A percentile compares a stretch with the other conserved stretches of the same genome.
These are phyloP conservation scores for Apis dorsata DNA, from an alignment of 1,140 invertebrate genomes.

Conservation along the genomic window DNA sequence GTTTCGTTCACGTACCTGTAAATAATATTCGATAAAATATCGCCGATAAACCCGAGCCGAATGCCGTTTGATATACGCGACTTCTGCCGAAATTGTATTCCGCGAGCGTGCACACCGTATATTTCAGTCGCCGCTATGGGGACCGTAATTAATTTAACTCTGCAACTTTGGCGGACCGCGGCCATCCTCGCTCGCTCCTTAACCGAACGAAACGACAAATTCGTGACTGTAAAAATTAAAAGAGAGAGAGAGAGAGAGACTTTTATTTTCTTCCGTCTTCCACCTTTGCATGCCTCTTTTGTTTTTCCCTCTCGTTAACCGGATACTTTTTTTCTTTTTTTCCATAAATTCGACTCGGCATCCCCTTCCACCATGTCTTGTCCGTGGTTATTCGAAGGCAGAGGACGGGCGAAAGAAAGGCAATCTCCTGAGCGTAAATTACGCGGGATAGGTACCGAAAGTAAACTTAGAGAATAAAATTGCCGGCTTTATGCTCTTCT, in stretches of 20 bases:
- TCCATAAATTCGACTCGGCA: conserved; percentile 1
- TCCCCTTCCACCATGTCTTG: neutral
- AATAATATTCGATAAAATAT: conserved; percentile 66
- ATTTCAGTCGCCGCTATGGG: conserved; percentile 35
- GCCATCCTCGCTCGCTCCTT: neutral
- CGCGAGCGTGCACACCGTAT: conserved; percentile 44
- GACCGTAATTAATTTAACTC: conserved; percentile 46
- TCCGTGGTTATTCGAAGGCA: neutral
- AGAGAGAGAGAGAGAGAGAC: neutral
- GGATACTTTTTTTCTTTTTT: neutral
- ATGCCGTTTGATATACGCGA: conserved; percentile 54
- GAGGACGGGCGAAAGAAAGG: neutral
- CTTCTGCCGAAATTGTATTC: conserved; percentile 58
- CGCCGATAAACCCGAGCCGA: conserved; percentile 42
- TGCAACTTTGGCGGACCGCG: conserved; percentile 22
- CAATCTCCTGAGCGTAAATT: conserved; percentile 18
- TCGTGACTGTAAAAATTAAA: conserved; percentile 4
- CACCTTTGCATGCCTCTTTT: neutral
- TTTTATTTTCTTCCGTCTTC: neutral
- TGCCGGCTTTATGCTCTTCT: conserved; percentile 35
- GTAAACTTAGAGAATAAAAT: conserved; percentile 30
- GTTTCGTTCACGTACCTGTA: conserved; percentile 58
- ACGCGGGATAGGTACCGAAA: neutral
- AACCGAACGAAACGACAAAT: neutral
- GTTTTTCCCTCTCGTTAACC: no score